phyloP scores from a whole-genome alignment of 1,140 invertebrate species.

The Lepidurus couesii region DNA sequence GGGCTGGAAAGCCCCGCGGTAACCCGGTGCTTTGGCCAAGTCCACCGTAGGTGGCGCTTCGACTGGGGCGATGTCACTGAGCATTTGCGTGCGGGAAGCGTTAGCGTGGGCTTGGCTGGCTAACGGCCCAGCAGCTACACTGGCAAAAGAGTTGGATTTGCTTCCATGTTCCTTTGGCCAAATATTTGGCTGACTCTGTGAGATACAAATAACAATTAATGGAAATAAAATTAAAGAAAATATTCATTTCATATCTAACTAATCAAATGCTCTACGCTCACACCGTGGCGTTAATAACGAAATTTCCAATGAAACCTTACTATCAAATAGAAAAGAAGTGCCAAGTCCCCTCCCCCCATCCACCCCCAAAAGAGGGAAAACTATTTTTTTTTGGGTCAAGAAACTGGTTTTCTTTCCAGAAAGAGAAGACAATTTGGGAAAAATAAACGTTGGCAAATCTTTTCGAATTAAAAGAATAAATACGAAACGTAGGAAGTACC shows the following conservation, averaged over 20 bases:
- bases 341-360: no score
- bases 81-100: conserved; percentile 44
- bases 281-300: no score
- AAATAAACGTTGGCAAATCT: background rate
- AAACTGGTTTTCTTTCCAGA: background rate
- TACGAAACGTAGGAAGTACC: conserved; percentile 26
- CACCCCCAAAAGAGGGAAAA: no score
- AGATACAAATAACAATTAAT: background rate
- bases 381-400: no score
- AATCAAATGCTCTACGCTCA: no score
- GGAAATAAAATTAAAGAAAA: background rate
- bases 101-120: conserved; percentile 31
- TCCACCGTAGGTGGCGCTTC: conserved; percentile 55
- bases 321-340: no score
- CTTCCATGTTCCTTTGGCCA: conserved; percentile 30
- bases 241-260: no score
- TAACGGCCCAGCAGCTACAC: conserved; percentile 38
- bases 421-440: background rate
- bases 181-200: conserved; percentile 22
- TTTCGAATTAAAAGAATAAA: background rate
- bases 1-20: conserved; percentile 50
- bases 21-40: conserved; percentile 73
- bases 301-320: no score
- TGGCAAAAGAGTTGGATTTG: conserved; percentile 37
- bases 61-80: conserved; percentile 54